Evolutionary conservation across 2,113 vertebrate species (phyloP).

Genomic region (Turnix velox): DNA sequence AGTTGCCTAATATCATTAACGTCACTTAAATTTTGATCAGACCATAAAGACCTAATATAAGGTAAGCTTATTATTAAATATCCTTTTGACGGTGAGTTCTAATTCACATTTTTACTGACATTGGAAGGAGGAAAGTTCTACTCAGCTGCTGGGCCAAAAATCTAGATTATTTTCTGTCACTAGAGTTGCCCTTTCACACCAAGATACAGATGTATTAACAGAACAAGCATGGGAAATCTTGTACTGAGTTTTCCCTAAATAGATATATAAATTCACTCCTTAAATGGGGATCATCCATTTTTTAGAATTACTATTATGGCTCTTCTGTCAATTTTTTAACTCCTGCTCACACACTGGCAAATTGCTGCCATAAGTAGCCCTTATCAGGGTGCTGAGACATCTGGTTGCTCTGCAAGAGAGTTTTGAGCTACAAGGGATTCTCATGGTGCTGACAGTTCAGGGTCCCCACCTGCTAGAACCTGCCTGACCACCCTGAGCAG

Average conservation of each 20-base stretch:
- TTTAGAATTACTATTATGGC: background rate
- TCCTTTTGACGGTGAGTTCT: background rate
- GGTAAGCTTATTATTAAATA: background rate
- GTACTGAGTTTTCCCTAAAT: background rate
- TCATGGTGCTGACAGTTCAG: background rate
- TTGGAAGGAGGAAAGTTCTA: background rate
- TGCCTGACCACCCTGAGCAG: background rate
- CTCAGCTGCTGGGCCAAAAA: background rate
- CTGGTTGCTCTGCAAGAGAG: background rate
- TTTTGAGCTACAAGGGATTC: background rate
- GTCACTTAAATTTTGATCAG: background rate
- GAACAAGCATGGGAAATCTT: background rate
- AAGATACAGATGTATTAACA: background rate
- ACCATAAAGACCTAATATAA: background rate
- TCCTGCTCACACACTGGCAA: background rate
- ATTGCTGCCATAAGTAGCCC: background rate
- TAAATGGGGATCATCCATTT: background rate
- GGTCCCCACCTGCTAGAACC: background rate
- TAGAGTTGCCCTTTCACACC: background rate
- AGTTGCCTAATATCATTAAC: background rate
- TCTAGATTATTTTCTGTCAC: background rate
- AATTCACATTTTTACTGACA: background rate
- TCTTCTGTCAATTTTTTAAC: too few relatives aligned
- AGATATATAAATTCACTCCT: background rate
- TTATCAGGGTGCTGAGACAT: background rate